These are phyloP conservation scores for Caenorhabditis sp. DNA, from an alignment of 2,888 invertebrate species.

Conservation along the genomic window DNA sequence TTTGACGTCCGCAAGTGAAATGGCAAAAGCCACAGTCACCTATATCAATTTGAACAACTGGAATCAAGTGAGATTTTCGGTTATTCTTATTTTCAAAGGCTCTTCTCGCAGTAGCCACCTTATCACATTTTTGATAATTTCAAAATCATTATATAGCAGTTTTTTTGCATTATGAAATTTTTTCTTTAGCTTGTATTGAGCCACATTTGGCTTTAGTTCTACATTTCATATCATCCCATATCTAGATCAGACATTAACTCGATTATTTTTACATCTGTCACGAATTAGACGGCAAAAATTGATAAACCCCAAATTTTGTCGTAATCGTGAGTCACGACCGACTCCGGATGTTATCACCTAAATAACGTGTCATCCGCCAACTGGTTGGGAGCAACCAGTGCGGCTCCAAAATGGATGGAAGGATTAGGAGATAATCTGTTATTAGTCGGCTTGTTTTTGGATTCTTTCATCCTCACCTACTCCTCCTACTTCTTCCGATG, in stretches of 20 bases:
- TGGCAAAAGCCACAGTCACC: slow-evolving; percentile 80
- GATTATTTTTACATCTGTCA: slow-evolving; percentile 29
- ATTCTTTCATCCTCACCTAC: slow-evolving; percentile 2
- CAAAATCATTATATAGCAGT: no score
- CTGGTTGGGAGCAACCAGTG: slow-evolving; percentile 30
- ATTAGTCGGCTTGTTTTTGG: slow-evolving; percentile 59
- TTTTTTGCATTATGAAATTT: no score
- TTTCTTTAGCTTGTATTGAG: no score
- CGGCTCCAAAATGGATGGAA: slow-evolving; percentile 54
- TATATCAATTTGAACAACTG: slow-evolving; percentile 80
- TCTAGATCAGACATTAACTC: slow-evolving; percentile 31
- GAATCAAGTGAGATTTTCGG: slow-evolving; percentile 74
- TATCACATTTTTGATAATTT: background rate
- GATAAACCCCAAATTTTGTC: background rate
- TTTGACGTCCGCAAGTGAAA: slow-evolving; percentile 81
- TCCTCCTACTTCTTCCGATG: slow-evolving; percentile 5
- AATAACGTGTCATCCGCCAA: slow-evolving; percentile 12
- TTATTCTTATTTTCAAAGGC: no score
- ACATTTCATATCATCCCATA: background rate
- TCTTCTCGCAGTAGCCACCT: no score
- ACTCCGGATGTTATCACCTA: slow-evolving; percentile 47
- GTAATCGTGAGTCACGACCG: slow-evolving; percentile 19
- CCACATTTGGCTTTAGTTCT: background rate
- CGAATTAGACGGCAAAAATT: background rate
- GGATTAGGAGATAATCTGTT: slow-evolving; percentile 58